Evolutionary conservation across 2,888 invertebrate genomes (phyloP).

Genomic region (Poecilobothrus nobilitatus): DNA sequence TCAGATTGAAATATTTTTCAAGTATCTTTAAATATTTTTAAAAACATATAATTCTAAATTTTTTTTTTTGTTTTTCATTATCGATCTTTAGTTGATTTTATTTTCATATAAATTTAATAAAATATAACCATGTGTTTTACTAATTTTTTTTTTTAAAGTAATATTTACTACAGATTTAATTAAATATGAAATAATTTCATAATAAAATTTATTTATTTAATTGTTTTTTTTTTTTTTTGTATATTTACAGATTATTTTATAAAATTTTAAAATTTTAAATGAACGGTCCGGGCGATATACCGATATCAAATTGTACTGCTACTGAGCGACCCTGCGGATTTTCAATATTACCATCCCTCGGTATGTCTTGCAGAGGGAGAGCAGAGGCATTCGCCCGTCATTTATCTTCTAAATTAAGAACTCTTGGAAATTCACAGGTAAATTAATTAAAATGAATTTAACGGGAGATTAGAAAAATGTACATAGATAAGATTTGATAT

Average conservation of each 20-base stretch:
- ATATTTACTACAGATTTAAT: no score
- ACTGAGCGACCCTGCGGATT: constrained; percentile 57
- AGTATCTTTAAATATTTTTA: no score
- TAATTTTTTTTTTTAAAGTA: no score
- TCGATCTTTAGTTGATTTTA: no score
- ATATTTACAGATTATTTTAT: background rate
- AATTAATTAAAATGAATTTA: constrained; percentile 12
- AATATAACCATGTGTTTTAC: no score
- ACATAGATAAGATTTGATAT: background rate
- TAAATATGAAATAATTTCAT: no score
- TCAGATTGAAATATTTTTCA: no score
- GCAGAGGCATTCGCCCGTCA: constrained; percentile 74
- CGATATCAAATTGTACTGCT: constrained; percentile 36
- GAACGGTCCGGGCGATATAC: constrained; percentile 42
- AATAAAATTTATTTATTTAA: no score
- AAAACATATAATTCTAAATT: no score
- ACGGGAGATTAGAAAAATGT: background rate
- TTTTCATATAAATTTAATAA: no score
- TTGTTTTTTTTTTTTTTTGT: background rate
- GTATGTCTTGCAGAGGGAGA: constrained; percentile 68
- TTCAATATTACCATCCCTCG: constrained; percentile 53
- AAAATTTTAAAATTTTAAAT: constrained; percentile 34
- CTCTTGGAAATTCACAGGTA: constrained; percentile 52
- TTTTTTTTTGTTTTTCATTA: no score
- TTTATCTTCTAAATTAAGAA: constrained; percentile 63